A percentile compares a stretch with the other conserved stretches of the same genome.
phyloP scores from a whole-genome alignment of 2,113 vertebrate species.

The Burhinus oedicnemus region DNA sequence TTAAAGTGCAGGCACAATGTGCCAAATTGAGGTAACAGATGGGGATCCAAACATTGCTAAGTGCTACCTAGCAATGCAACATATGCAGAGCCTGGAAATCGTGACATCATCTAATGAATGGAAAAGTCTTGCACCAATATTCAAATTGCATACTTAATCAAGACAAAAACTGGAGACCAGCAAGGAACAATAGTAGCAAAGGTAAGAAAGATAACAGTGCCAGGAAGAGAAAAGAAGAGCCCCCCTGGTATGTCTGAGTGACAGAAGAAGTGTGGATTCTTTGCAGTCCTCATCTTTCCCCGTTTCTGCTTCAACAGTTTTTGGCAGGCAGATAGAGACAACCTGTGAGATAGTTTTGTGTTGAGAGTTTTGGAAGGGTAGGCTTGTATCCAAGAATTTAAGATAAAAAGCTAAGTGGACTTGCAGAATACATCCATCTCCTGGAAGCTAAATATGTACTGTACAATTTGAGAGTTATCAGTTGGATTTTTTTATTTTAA shows the following conservation, averaged over 20 bases:
- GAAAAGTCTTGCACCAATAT: background rate
- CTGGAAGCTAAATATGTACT: background rate
- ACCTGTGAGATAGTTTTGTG: slow-evolving; percentile 42
- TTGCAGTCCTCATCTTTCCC: background rate
- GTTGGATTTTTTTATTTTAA: background rate
- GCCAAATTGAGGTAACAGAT: slow-evolving; percentile 71
- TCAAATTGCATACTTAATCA: background rate
- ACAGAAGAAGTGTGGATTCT: background rate
- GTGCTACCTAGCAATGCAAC: slow-evolving; percentile 69
- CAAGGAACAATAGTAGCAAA: background rate
- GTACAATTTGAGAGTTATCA: background rate
- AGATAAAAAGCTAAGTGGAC: background rate
- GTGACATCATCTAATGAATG: slow-evolving; percentile 46
- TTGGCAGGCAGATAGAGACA: slow-evolving; percentile 20
- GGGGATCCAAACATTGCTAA: slow-evolving; percentile 67
- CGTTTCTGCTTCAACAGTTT: slow-evolving; percentile 8
- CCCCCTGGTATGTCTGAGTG: background rate
- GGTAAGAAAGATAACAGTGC: background rate
- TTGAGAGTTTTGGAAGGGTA: background rate
- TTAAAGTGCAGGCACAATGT: slow-evolving; percentile 60
- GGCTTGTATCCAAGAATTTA: slow-evolving; percentile 26
- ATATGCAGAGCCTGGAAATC: slow-evolving; percentile 64
- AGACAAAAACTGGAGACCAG: background rate
- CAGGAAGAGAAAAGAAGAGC: background rate
- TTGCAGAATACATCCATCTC: background rate